Evolutionary conservation across 30 jellyfish, hydroid and myxozoan genomes (phyloP), one percentile per base, ranked within the genome.

Genomic region (Hydractinia echinata): DNA sequence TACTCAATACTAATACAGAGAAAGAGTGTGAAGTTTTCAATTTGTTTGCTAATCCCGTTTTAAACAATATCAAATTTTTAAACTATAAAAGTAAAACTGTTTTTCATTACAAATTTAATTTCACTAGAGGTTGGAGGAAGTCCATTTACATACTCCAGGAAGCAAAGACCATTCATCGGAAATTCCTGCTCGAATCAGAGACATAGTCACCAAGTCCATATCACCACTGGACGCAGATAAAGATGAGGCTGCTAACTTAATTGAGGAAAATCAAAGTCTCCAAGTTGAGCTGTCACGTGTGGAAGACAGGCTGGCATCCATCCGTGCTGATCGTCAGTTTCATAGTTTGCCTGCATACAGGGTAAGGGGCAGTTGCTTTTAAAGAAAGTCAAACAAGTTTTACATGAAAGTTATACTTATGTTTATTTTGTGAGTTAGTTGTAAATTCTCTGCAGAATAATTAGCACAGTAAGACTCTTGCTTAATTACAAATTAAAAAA

Each of bases 151-250:
- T 13, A 52, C 84, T 16, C 61, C 81, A 5, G 53, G 51, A 7
- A 15, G 82, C 20, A 19, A 54, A 78, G 51, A 55, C n/a, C 49
- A 55, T 4, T 15, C 51, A 13, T 82, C 89, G 15, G 89, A 82
- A 58, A 53, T 92, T 56, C 95, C 98, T 51, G 94, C 95, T 15
- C 83, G 92, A 71, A 92, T 92, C 0, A 89, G 98, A 49, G 98
- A 92, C 68, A 91, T 91, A 51, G 98, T 92, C 21, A 92, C 98
- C 56, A 91, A 81, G 61, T 77, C 94, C 18, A 80, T 91, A 4
- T 48, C 87, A 55, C 72, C 81, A 66, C 54, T 73, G 74, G 85
- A 83, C 79, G 53, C 92, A 55, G 86, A 84, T 76, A 92, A 83
- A 76, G 67, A 83, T 19, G 83, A 86, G 67, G 62, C 88, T 14